Base-by-base conservation (phyloP, 2,797 vertebrate genomes). In the Thunnus albacares region DNA sequence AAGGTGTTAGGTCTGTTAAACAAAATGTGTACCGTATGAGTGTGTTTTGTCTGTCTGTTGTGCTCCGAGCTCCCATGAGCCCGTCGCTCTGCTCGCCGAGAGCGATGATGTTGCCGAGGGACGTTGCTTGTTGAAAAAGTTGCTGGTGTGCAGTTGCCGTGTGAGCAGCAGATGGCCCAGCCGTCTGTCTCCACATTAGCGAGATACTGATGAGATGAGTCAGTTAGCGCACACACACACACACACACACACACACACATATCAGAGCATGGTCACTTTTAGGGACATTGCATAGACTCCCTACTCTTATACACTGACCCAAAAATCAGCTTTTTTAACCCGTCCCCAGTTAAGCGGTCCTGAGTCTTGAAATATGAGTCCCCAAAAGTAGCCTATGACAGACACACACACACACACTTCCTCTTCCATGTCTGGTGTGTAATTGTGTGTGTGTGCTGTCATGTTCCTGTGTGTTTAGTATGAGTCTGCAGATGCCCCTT, bases 111-210 rank as follows among this genome's bases (percentile, higher is more conserved):
- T 80, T 84, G 79, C 84, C 14, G 33, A 47, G 22, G 52, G 66
- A 73, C 17, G 69, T 83, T 43, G 77, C 78, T 1, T 17, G 61
- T 18, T 3, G 6, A 47, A 80, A 79, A 91, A 82, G 86, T 88
- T 90, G 83, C 83, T 70, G 79, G 81, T 87, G 86, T 45, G 71
- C 73, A 75, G 85, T 87, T 88, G 87, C 68, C 26, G 81, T 70
- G 67, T 61, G 87, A 91, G 85, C 92, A 91, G 85, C 92, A 94
- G 91, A 93, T 92, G 92, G 91, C 77, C 0, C 20, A 49, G 80
- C 88, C 77, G 86, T 90, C 91, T 94, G 91, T 89, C 84, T 87
- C 45, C 77, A 79, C 70, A 82, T 89, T 86, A 89, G 81, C 18
- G 70, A 86, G 89, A 89, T 84, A 80, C 83, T 87, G 90, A 92